Evolutionary conservation across 2,888 invertebrate species (phyloP).

Genomic region (Oscheius sp.): DNA sequence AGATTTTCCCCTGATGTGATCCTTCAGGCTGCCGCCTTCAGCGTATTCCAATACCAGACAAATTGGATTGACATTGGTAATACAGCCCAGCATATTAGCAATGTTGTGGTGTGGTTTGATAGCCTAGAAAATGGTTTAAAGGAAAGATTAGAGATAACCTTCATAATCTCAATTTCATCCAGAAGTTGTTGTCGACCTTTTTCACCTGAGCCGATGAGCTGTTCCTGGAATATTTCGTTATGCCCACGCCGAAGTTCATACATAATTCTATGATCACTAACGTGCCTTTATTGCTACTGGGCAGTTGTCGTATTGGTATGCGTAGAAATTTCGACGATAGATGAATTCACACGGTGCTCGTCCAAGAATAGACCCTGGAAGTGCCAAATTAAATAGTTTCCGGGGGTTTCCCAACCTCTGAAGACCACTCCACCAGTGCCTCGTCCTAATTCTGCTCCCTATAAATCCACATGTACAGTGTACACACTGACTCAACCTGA

Average conservation of each 20-base stretch:
- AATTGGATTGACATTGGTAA: conserved; percentile 16
- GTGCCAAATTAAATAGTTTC: not conserved
- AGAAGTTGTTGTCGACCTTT: conserved; percentile 22
- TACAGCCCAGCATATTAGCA: conserved; percentile 37
- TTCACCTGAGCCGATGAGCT: conserved; percentile 28
- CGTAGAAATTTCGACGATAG: conserved; percentile 28
- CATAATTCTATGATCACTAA: conserved; percentile 2
- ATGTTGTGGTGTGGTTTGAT: conserved; percentile 29
- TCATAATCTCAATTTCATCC: conserved; percentile 36
- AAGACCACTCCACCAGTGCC: conserved; percentile 32
- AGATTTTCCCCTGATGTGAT: conserved; percentile 24
- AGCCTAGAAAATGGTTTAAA: not conserved
- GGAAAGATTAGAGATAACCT: conserved; percentile 1
- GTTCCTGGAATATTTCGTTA: conserved; percentile 15
- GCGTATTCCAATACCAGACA: conserved; percentile 32
- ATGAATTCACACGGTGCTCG: conserved; percentile 36
- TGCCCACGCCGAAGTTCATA: not conserved
- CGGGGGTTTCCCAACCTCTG: conserved; percentile 2
- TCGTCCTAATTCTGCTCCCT: conserved; percentile 31
- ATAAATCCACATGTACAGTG: not conserved
- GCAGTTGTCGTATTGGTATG: conserved; percentile 35
- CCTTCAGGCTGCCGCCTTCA: conserved; percentile 22
- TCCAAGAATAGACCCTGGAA: conserved; percentile 29
- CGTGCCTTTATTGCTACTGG: conserved; percentile 33
- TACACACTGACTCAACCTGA: conserved; percentile 7